Evolutionary conservation across 2,797 vertebrate species (phyloP).

Genomic region (Lithobates sylvaticus): DNA sequence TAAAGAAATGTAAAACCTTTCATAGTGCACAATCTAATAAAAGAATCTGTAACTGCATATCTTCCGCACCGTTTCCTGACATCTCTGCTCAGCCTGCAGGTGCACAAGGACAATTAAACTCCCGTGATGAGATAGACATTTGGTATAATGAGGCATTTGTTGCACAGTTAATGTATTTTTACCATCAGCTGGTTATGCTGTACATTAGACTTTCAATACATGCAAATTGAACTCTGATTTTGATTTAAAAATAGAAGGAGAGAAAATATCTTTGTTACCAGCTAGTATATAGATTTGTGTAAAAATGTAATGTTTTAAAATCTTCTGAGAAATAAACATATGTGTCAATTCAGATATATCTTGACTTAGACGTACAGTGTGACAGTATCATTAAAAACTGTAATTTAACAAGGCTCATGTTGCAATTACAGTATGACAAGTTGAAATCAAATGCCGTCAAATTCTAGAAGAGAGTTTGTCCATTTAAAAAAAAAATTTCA

Average conservation of each 20-base stretch:
- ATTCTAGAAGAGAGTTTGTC: not conserved
- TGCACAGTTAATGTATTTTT: constrained; percentile 71
- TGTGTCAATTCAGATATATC: constrained; percentile 37
- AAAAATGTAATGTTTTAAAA: constrained; percentile 21
- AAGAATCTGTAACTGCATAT: not conserved
- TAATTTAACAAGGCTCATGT: too few relatives aligned
- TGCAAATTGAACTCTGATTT: constrained; percentile 55
- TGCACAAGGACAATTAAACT: constrained; percentile 64
- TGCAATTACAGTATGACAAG: constrained; percentile 12
- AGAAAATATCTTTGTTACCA: constrained; percentile 34
- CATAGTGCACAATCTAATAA: constrained; percentile 19
- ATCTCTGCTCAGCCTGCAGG: constrained; percentile 66
- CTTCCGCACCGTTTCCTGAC: not conserved
- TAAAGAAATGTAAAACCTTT: not conserved
- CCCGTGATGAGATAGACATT: constrained; percentile 65
- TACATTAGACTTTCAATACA: constrained; percentile 63
- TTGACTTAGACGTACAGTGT: not conserved
- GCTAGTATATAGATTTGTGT: not conserved
- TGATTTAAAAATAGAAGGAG: constrained; percentile 52
- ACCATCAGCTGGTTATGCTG: constrained; percentile 71
- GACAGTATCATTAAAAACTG: too few relatives aligned
- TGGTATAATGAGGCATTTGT: constrained; percentile 70
- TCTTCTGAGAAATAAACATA: constrained; percentile 17
- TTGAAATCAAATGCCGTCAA: not conserved
- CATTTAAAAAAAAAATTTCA: not conserved